Percentiles rank a stretch among this genome's conserved stretches.
Evolutionary conservation across 2,888 invertebrate genomes (phyloP).

Genomic region (Drosophila demipolita): DNA sequence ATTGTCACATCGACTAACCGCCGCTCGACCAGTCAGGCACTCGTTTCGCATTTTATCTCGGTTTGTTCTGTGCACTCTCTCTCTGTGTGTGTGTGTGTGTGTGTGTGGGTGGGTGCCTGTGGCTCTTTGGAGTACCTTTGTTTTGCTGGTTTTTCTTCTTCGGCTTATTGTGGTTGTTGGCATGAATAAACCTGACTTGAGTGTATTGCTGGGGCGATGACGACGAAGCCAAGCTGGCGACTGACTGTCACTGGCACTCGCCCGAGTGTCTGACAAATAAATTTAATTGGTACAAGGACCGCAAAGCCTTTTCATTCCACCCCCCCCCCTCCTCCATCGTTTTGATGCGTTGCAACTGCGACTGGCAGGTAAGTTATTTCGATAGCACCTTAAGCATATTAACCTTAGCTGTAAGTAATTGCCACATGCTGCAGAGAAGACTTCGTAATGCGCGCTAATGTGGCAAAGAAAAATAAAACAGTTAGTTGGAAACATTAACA

Average conservation of each 20-base stretch:
- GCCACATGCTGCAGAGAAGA: neutral
- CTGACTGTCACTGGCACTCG: slow-evolving; percentile 57
- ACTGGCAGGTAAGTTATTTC: slow-evolving; percentile 25
- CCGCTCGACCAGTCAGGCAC: slow-evolving; percentile 31
- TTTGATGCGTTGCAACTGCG: slow-evolving; percentile 9
- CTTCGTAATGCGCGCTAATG: neutral
- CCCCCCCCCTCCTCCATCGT: neutral
- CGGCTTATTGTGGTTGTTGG: slow-evolving; percentile 41
- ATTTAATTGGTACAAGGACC: slow-evolving; percentile 72
- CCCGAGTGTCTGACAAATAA: slow-evolving; percentile 60
- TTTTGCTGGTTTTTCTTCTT: slow-evolving; percentile 40
- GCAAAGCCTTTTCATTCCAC: slow-evolving; percentile 42
- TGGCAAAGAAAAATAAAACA: neutral
- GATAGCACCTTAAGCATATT: slow-evolving; percentile 12
- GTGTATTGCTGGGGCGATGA: slow-evolving; percentile 49
- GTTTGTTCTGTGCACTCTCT: slow-evolving; percentile 28
- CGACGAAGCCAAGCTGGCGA: slow-evolving; percentile 9
- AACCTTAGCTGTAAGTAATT: neutral
- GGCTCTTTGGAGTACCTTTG: slow-evolving; percentile 64
- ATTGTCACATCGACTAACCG: slow-evolving; percentile 70
- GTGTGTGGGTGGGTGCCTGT: slow-evolving; percentile 27
- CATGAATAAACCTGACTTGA: slow-evolving; percentile 62
- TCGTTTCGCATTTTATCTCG: slow-evolving; percentile 40
- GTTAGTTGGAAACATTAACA: neutral
- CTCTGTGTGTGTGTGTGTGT: too few species aligned